phyloP scores from a whole-genome alignment of 2,888 invertebrate genomes.

The Embidobia sp. region DNA sequence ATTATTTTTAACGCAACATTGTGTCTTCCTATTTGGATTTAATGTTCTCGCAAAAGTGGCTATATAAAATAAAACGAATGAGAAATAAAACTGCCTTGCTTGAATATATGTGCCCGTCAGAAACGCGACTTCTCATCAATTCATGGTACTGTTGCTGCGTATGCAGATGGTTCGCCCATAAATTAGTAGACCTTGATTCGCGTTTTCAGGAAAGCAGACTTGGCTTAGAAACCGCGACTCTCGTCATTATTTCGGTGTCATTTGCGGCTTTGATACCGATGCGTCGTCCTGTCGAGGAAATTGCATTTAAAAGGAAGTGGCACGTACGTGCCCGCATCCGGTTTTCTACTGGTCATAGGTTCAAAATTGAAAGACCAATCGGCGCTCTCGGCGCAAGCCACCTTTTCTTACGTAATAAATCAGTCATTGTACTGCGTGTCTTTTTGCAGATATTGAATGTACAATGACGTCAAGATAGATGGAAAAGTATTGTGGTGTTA shows the following conservation, averaged over 20 bases:
- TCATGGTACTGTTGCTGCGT: slow-evolving; percentile 18
- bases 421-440: slow-evolving; percentile 36
- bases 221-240: slow-evolving; percentile 35
- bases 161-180: slow-evolving; percentile 22
- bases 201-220: slow-evolving; percentile 32
- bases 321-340: slow-evolving; percentile 70
- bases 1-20: too few relatives aligned
- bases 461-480: slow-evolving; percentile 33
- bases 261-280: slow-evolving; percentile 54
- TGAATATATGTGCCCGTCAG: slow-evolving; percentile 13
- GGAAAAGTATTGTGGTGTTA: background rate
- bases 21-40: too few relatives aligned
- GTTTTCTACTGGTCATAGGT: slow-evolving; percentile 62
- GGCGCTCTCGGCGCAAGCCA: slow-evolving; percentile 19
- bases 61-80: too few relatives aligned
- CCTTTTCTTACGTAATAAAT: slow-evolving; percentile 60
- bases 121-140: slow-evolving; percentile 17
- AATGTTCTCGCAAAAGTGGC: too few relatives aligned
- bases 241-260: slow-evolving; percentile 51
- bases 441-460: slow-evolving; percentile 6
- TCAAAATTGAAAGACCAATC: slow-evolving; percentile 57
- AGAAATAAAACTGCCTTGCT: background rate
- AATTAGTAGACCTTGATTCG: slow-evolving; percentile 43
- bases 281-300: slow-evolving; percentile 44
- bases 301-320: slow-evolving; percentile 59